A percentile compares a stretch with the other conserved stretches of the same genome.
These are phyloP conservation scores for Branchipolynoe longqiensis DNA, from an alignment of 2,888 invertebrate genomes.

Conservation along the genomic window DNA sequence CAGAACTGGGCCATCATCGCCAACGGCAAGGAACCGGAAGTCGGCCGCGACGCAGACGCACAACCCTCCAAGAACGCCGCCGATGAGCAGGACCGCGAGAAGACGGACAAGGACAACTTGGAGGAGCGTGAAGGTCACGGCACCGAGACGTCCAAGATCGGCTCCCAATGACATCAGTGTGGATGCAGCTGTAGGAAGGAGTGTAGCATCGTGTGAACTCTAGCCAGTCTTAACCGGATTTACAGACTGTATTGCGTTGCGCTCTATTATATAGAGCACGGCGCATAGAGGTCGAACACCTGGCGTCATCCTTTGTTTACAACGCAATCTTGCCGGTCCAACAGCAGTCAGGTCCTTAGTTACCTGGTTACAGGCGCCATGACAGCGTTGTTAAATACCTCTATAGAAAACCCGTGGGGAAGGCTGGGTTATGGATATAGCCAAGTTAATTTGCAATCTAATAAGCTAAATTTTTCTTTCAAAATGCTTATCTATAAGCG, in stretches of 20 bases:
- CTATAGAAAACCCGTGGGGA: too few species aligned
- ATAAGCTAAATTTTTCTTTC: too few species aligned
- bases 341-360: too few species aligned
- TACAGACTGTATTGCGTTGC: background rate
- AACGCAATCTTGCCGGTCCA: too few species aligned
- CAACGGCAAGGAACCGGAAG: background rate
- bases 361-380: too few species aligned
- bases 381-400: too few species aligned
- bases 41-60: background rate
- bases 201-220: slow-evolving; percentile 27
- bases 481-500: too few species aligned
- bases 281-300: background rate
- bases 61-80: slow-evolving; percentile 26
- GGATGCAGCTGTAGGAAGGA: slow-evolving; percentile 36
- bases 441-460: too few species aligned
- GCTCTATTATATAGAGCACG: background rate
- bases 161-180: too few species aligned
- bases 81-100: slow-evolving; percentile 20
- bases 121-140: background rate
- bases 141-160: too few species aligned
- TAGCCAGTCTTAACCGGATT: background rate
- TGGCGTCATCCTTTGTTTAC: background rate
- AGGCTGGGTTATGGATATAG: too few species aligned
- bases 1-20: slow-evolving; percentile 75
- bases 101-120: slow-evolving; percentile 22